Evolutionary conservation across 2,797 vertebrate species (phyloP), one percentile per base, ranked within the genome.

Genomic region (Cheirogaleus major): DNA sequence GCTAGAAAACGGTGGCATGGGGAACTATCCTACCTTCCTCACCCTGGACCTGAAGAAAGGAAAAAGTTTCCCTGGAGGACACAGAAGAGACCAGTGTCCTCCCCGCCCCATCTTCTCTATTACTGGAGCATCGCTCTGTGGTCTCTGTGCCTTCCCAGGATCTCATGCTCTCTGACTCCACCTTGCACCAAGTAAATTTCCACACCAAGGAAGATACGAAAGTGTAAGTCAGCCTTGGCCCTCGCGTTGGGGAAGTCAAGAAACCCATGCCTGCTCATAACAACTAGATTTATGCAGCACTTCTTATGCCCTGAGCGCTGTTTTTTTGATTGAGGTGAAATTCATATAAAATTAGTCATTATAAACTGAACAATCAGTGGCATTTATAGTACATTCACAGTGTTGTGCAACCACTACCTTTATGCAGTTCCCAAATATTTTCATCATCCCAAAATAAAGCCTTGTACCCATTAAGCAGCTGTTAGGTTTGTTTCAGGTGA

Each of bases 191-290:
- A 30, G 43, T 17, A 41, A 41, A 1, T 41, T 8, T 59, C 48
- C 32, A 41, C 52, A 41, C n/a, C 23, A 4, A 55, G 63, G 20
- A 83, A 55, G 3, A 35, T 13, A 23, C 7, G 25, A 20, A 78
- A 69, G 15, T 13, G 2, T 18, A 5, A 78, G 38, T 48, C 22
- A 30, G 82, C 8, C 48, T 17, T 1, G 11, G 35, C 45, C 20
- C 35, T 63, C 20, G 0, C 0, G 20, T 14, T 0, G 2, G 7
- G 14, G 27, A 59, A 18, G 63, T 27, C 27, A 10, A 27, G 90
- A 59, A 30, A 14, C 4, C 25, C 13, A 2, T 18, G 13, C 4
- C 35, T 32, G 48, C 35, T 18, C 38, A 14, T 2, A 20, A 23
- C 69, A 14, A 50, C 65, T 30, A 30, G 70, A 45, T 9, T 45